Conservation (phyloP, 2,888 invertebrate species). For the Neoaliturus tenellus region DNA sequence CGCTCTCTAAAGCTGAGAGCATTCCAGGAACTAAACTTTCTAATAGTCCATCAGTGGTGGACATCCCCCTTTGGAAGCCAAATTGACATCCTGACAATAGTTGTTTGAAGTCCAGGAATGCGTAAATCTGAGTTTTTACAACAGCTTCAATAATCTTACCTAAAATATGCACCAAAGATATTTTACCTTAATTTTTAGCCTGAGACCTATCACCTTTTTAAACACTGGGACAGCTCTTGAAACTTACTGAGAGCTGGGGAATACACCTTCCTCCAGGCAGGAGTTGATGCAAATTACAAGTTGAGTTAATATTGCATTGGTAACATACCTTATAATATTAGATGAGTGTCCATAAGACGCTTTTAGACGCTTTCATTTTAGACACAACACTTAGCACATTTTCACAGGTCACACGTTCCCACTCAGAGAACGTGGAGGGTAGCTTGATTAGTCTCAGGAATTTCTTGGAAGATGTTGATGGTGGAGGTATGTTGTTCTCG, state of each 20-base stretch:
- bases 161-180: too few species aligned
- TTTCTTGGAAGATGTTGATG: neutral
- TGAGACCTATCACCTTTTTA: too few species aligned
- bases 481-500: neutral
- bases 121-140: too few species aligned
- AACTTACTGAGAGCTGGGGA: neutral
- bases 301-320: neutral
- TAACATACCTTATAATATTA: neutral
- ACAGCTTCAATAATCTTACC: too few species aligned
- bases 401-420: neutral
- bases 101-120: too few species aligned
- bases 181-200: too few species aligned
- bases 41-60: neutral
- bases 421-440: neutral
- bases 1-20: neutral
- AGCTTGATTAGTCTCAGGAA: neutral
- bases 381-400: neutral
- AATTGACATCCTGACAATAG: too few species aligned
- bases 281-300: neutral
- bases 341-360: neutral
- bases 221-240: neutral
- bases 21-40: neutral
- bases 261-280: neutral
- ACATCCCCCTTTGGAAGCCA: too few species aligned
- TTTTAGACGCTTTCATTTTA: slow-evolving; percentile 24